phyloP scores from a whole-genome alignment of 2,113 vertebrate species.

The Leptocoma aspasia region DNA sequence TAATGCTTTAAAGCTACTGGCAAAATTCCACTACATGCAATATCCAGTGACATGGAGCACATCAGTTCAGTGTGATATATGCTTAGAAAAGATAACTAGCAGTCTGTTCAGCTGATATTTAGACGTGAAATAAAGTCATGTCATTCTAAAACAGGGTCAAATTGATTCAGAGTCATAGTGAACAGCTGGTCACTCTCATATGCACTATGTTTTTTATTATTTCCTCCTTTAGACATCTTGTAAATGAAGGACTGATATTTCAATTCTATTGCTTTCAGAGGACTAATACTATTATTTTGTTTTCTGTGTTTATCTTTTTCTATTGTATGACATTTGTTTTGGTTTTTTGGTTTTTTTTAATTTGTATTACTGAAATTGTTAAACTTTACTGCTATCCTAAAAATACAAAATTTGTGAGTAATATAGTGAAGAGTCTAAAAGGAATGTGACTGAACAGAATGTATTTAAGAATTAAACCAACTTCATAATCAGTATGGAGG shows the following conservation, averaged over 20 bases:
- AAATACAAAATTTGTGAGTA: neutral
- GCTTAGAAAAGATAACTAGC: neutral
- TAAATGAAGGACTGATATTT: neutral
- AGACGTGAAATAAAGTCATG: neutral
- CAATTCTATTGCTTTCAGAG: neutral
- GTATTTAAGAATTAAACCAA: neutral
- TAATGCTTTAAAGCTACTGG: neutral
- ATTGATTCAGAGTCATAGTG: neutral
- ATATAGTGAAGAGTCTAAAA: neutral
- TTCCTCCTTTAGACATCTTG: neutral
- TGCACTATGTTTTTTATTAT: neutral
- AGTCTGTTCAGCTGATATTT: neutral
- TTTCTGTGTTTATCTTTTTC: neutral
- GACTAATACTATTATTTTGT: neutral
- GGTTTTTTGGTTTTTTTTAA: neutral
- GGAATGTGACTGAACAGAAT: neutral
- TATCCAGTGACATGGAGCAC: neutral
- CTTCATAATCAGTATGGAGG: neutral
- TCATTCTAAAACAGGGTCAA: neutral
- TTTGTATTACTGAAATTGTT: neutral
- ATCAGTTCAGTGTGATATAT: neutral
- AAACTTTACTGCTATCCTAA: neutral
- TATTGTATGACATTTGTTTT: neutral
- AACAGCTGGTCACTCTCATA: neutral
- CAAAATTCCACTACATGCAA: neutral